These are phyloP conservation scores for Aythya fuligula DNA, from an alignment of 2,797 vertebrate genomes.

Conservation along the genomic window DNA sequence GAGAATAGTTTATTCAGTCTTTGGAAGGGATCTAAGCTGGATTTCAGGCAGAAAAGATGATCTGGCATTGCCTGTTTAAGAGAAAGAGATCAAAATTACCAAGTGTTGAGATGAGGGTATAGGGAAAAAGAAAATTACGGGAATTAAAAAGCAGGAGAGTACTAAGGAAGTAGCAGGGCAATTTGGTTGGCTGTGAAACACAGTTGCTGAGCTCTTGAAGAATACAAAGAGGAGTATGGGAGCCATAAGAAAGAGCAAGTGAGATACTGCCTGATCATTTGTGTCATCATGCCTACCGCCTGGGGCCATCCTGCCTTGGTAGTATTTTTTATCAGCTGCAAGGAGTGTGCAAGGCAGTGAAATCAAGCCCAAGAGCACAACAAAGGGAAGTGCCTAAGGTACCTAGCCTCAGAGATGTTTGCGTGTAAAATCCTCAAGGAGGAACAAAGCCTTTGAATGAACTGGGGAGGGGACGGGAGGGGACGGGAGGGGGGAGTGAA, in stretches of 20 bases:
- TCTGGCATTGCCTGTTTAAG: conserved; percentile 20
- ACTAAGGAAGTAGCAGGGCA: conserved; percentile 1
- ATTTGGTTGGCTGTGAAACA: conserved; percentile 29
- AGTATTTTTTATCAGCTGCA: neutral
- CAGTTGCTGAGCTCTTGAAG: neutral
- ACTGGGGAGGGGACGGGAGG: neutral
- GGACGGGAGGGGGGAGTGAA: neutral
- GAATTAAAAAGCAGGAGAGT: neutral
- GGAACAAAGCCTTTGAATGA: neutral
- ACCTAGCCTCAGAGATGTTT: neutral
- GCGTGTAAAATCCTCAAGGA: neutral
- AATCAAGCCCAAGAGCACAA: neutral
- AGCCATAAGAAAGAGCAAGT: neutral
- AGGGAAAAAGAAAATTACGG: conserved; percentile 19
- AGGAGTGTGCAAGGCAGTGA: neutral
- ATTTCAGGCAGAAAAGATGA: neutral
- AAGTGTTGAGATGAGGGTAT: neutral
- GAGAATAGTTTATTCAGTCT: neutral
- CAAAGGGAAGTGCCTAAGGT: neutral
- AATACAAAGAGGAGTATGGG: neutral
- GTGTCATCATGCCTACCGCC: neutral
- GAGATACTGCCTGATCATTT: neutral
- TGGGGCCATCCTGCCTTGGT: neutral
- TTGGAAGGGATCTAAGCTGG: neutral
- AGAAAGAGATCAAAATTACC: conserved; percentile 21